Evolutionary conservation across 2,113 vertebrate genomes (phyloP), one percentile per base, ranked within the genome.

Genomic region (Seriola quinqueradiata): DNA sequence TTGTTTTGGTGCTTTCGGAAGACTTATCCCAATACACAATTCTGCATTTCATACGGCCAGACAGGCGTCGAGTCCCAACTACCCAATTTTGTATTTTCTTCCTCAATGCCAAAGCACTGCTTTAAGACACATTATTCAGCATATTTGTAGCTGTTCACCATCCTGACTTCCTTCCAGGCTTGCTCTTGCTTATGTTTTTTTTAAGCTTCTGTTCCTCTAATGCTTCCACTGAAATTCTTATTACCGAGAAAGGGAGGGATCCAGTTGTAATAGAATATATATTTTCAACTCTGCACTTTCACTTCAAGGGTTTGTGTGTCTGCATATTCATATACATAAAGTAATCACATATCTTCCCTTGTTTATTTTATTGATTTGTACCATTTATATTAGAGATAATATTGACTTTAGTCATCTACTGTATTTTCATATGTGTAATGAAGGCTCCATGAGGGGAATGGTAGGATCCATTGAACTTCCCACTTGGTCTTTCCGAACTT

Each of bases 151-250:
- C 0, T 4, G 32, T 40, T 12, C 9, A 40, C 36, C 28, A 21
- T 46, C 50, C 60, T 23, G 21, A 16, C n/a, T 17, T 64, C 25
- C 2, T 10, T 54, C 23, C 17, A 21, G 16, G 14, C 52, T 83
- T 66, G 12, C 55, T 40, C 38, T 66, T 17, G 5, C 28, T 23
- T 2, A 4, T 14, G 17, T 36, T 55, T 25, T 25, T 25, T 25
- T 25, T 40, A 40, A 36, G 34, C n/a, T 63, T 58, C 55, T 42
- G 16, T 77, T 84, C 58, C 73, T 70, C 54, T 57, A 6, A 16
- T 1, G 4, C 9, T 81, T 89, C 68, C 4, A 36, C 4, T 14
- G 72, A 83, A 85, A 28, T 66, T 58, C 28, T 3, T 61, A 14
- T 67, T 36, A 78, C 23, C 21, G 23, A 44, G 21, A 25, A 68